phyloP scores from a whole-genome alignment of 2,113 vertebrate species.

The Lycaon pictus region DNA sequence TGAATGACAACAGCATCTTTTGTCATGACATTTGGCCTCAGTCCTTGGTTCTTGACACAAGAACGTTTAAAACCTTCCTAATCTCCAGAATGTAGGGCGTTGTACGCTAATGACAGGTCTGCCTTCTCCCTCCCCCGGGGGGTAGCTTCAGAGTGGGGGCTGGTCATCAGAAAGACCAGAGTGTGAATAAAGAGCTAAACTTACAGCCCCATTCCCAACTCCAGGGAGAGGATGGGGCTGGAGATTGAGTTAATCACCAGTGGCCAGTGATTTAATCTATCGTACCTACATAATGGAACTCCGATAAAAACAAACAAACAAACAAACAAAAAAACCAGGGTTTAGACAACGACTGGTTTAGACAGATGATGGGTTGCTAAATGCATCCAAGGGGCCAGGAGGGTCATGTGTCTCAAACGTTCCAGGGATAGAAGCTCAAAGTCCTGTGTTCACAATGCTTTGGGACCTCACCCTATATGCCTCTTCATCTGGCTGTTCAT shows the following conservation, averaged over 20 bases:
- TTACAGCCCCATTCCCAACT: neutral
- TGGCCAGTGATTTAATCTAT: neutral
- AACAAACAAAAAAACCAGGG: too few relatives aligned
- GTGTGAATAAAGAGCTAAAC: neutral
- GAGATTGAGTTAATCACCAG: neutral
- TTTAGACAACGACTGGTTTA: too few relatives aligned
- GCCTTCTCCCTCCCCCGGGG: neutral
- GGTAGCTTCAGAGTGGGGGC: neutral
- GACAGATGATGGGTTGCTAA: neutral
- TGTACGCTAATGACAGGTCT: neutral
- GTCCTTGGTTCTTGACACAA: neutral
- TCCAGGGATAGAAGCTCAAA: neutral
- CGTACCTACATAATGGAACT: neutral
- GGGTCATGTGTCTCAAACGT: neutral
- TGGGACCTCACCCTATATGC: too few relatives aligned
- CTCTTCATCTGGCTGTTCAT: neutral
- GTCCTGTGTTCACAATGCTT: neutral
- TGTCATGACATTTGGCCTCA: neutral
- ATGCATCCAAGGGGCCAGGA: neutral
- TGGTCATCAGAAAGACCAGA: neutral
- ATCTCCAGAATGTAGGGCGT: neutral
- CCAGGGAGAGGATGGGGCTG: neutral
- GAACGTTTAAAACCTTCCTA: neutral
- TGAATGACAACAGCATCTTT: neutral
- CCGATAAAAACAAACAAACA: neutral